A percentile compares a stretch with the other conserved stretches of the same genome.
phyloP scores from a whole-genome alignment of 2,888 invertebrate genomes.

The Griposia aprilina region DNA sequence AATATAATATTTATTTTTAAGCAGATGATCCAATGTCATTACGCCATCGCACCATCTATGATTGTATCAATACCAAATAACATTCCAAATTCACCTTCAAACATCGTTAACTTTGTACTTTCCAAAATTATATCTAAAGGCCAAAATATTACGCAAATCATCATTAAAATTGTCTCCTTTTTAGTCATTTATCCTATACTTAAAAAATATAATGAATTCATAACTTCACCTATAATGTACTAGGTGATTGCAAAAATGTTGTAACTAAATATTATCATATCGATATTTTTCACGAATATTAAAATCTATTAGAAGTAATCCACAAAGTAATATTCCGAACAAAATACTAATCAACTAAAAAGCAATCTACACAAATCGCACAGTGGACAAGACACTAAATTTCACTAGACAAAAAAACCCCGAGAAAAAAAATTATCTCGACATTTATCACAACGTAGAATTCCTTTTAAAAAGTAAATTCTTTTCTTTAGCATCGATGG shows the following conservation, averaged over 20 bases:
- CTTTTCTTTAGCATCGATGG: constrained; percentile 72
- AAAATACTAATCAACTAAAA: constrained; percentile 54
- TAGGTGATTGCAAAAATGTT: neutral
- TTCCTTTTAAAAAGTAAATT: constrained; percentile 71
- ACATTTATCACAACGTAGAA: constrained; percentile 69
- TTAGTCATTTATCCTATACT: constrained; percentile 13
- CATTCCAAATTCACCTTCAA: constrained; percentile 44
- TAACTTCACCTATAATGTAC: neutral
- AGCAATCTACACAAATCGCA: constrained; percentile 61
- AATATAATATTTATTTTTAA: constrained; percentile 1
- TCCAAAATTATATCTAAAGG: constrained; percentile 44
- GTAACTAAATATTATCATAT: constrained; percentile 12
- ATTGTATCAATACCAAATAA: constrained; percentile 34
- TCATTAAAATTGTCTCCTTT: constrained; percentile 28
- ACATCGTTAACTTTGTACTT: constrained; percentile 30
- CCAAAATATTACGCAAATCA: constrained; percentile 41
- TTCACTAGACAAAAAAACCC: constrained; percentile 49
- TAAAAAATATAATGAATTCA: constrained; percentile 22
- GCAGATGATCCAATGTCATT: constrained; percentile 27
- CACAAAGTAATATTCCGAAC: constrained; percentile 3
- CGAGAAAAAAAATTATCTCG: constrained; percentile 64
- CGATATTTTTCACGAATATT: constrained; percentile 27
- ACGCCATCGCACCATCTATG: constrained; percentile 26
- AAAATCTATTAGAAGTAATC: constrained; percentile 36
- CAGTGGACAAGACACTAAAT: constrained; percentile 58